Base-by-base conservation (phyloP, 2,888 invertebrate genomes). In the Scaptomyza polygonia region DNA sequence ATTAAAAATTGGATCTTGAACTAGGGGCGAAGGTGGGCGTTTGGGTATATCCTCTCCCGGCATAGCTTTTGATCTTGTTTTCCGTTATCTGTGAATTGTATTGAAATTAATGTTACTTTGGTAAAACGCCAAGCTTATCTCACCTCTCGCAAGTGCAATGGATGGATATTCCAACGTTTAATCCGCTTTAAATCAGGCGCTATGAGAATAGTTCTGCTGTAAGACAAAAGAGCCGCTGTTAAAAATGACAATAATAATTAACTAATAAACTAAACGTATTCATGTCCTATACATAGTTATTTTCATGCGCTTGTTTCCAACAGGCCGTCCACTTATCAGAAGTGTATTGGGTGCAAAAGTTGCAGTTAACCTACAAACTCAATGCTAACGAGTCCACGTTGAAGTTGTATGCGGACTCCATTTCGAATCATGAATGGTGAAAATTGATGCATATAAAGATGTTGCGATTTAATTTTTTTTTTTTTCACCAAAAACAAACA, bases 281-380 rank as follows among this genome's bases (percentile, higher is more conserved):
- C 25, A 25, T 25, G 25, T 29, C 3, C 9, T 29, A 21, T 21
- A 21, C 21, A 21, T 4, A 21, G 21, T 21, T 21, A 21, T 4
- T 21, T 21, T 21, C 1, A 21, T 21, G n/a, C 3, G 14, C 16
- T 3, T 14, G 14, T 36, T 36, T 32, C 27, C 9, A 7, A 43
- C 18, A 55, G 55, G n/a, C 30, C 3, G 2, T 0, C 1, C 58
- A 58, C 4, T 12, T 49, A 14, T 32, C 30, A 16, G 51, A 72
- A 12, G 12, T 47, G 0, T 72, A 54, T 27, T 32, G 8, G 39
- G 47, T 27, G 8, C 53, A 73, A 8, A 18, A 45, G 7, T 14
- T 51, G 6, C 66, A 54, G 44, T 64, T 69, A 9, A 14, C n/a
- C 5, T n/a, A 25, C 11, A 56, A 65, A 7, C 16, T 69, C n/a